Percentiles rank a stretch among this genome's conserved stretches.
phyloP scores from a whole-genome alignment of 23 tunicate species.

The Diplosoma virens region DNA sequence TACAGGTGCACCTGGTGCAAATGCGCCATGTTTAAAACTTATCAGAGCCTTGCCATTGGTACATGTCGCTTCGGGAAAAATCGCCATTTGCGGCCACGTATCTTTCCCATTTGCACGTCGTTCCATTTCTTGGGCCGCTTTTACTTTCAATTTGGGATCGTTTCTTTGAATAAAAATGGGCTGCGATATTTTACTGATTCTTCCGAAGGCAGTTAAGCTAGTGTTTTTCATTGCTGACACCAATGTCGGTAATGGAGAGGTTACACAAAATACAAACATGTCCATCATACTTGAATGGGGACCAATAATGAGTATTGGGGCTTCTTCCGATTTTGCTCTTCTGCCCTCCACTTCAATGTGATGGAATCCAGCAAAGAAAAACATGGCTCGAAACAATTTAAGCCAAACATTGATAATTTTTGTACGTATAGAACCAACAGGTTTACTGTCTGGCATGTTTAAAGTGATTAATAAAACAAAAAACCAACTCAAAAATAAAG shows the following conservation, averaged over 20 bases:
- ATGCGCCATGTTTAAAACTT: conserved; percentile 74
- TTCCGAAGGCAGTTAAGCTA: conserved; percentile 48
- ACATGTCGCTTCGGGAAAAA: conserved; percentile 89
- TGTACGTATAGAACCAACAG: conserved; percentile 17
- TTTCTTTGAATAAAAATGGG: conserved; percentile 70
- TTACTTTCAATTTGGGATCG: conserved; percentile 54
- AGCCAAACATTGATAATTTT: conserved; percentile 2
- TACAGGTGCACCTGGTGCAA: conserved; percentile 66
- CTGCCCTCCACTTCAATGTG: conserved; percentile 44
- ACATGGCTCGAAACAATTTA: conserved; percentile 14
- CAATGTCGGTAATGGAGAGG: conserved; percentile 37
- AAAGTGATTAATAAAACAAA: conserved; percentile 9
- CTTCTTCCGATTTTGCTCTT: conserved; percentile 52
- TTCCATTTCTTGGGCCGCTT: conserved; percentile 40
- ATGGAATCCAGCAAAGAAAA: conserved; percentile 49
- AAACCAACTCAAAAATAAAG: conserved; percentile 4
- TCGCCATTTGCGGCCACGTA: conserved; percentile 63
- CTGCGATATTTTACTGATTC: conserved; percentile 59
- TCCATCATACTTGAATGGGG: conserved; percentile 79
- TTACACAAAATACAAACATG: conserved; percentile 27
- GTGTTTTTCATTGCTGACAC: conserved; percentile 49
- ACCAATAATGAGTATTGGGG: conserved; percentile 51
- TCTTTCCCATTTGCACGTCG: conserved; percentile 33
- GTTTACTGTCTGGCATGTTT: conserved; percentile 1
- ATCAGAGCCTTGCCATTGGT: conserved; percentile 67